Conservation (phyloP, 2,113 vertebrate genomes). For the Bubo bubo region DNA sequence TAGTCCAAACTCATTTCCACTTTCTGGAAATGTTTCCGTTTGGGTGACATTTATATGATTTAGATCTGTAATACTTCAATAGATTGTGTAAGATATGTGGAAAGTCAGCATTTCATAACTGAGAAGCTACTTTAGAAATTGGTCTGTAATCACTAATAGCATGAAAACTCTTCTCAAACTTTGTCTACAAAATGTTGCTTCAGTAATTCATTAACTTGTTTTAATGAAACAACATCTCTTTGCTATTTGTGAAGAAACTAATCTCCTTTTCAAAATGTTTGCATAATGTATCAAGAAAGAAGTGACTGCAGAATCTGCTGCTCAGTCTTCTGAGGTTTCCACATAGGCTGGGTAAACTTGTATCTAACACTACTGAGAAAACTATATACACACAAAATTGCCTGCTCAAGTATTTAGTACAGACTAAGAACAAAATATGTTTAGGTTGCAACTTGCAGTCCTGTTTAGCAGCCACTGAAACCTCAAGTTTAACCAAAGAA, state of each 20-base stretch:
- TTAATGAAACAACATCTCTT: conserved; percentile 35
- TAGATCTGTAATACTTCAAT: neutral
- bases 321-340: conserved; percentile 37
- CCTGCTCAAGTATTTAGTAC: neutral
- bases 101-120: conserved; percentile 1
- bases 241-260: conserved; percentile 37
- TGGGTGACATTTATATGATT: neutral
- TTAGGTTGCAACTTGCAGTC: neutral
- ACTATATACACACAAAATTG: neutral
- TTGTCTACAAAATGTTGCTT: conserved; percentile 28
- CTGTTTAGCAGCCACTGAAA: neutral
- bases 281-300: conserved; percentile 38
- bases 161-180: neutral
- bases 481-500: neutral
- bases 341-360: neutral
- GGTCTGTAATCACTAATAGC: neutral
- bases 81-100: neutral
- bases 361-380: conserved; percentile 13
- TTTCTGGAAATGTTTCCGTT: neutral
- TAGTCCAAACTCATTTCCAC: neutral
- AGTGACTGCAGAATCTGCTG: conserved; percentile 47
- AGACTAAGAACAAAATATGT: conserved; percentile 16
- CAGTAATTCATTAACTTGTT: conserved; percentile 50
- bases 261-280: conserved; percentile 29
- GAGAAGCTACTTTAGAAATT: neutral